Evolutionary conservation across 2,797 vertebrate genomes (phyloP).

Genomic region (Eutrigla gurnardus): DNA sequence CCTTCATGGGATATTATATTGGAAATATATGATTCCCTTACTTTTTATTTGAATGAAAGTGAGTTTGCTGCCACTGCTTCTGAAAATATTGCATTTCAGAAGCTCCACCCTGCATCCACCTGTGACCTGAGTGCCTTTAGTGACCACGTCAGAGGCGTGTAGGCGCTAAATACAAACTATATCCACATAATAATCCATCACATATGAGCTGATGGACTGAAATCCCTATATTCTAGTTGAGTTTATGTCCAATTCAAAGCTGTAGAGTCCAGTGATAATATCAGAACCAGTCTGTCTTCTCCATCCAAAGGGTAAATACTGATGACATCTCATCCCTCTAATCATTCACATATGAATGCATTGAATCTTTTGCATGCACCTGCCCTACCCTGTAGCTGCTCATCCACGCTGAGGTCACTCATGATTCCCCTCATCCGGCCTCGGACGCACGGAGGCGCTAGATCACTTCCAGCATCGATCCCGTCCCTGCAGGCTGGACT

Average conservation of each 20-base stretch:
- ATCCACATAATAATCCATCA: background rate
- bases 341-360: too few relatives aligned
- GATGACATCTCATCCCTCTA: background rate
- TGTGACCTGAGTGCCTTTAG: background rate
- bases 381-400: background rate
- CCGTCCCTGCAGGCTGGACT: conserved; percentile 53
- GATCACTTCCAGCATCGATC: conserved; percentile 59
- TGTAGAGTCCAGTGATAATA: background rate
- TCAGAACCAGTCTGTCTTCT: background rate
- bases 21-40: background rate
- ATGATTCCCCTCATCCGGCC: conserved; percentile 15
- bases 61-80: background rate
- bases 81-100: background rate
- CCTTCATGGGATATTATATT: background rate
- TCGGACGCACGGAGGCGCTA: conserved; percentile 77
- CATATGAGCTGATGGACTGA: background rate
- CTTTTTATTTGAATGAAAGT: background rate
- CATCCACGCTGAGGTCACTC: background rate
- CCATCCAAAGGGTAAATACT: background rate
- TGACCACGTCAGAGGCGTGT: background rate
- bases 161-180: background rate
- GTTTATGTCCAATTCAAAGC: background rate
- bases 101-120: background rate
- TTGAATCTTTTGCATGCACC: conserved; percentile 9
- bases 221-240: background rate